Evolutionary conservation across 2,888 invertebrate species (phyloP).

Genomic region (Diabrotica balteata): DNA sequence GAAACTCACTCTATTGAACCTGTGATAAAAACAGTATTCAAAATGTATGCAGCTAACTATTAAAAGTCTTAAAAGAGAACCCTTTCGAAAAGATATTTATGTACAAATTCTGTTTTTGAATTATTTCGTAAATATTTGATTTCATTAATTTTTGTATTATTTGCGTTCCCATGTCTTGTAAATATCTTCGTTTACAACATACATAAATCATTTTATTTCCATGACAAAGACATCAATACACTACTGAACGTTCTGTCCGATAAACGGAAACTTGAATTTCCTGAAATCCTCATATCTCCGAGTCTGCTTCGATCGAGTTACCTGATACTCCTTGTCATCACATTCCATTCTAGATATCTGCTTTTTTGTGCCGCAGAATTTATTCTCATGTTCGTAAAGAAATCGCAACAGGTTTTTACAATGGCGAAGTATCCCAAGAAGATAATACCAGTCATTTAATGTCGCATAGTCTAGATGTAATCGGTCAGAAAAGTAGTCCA

Average conservation of each 20-base stretch:
- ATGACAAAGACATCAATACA: neutral
- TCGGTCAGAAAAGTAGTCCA: neutral
- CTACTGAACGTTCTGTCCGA: neutral
- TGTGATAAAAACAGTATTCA: no score
- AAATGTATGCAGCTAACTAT: no score
- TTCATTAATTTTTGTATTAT: no score
- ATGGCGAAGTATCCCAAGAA: conserved; percentile 19
- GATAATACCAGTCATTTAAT: conserved; percentile 32
- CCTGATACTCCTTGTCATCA: conserved; percentile 8
- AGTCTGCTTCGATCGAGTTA: conserved; percentile 4
- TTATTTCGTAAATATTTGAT: no score
- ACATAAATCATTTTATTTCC: no score
- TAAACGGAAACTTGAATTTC: neutral
- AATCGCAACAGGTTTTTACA: conserved; percentile 37
- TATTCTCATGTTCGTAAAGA: conserved; percentile 15
- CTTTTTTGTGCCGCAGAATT: conserved; percentile 10
- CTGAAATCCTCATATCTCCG: neutral
- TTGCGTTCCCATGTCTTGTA: no score
- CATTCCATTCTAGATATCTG: conserved; percentile 9
- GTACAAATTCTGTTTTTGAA: no score
- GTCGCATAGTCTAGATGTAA: neutral
- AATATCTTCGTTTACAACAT: no score
- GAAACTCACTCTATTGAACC: no score
- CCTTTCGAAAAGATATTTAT: no score
- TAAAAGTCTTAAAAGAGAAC: no score